Base-by-base conservation (phyloP, 2,888 invertebrate genomes). In the Pristionchus arcanus region DNA sequence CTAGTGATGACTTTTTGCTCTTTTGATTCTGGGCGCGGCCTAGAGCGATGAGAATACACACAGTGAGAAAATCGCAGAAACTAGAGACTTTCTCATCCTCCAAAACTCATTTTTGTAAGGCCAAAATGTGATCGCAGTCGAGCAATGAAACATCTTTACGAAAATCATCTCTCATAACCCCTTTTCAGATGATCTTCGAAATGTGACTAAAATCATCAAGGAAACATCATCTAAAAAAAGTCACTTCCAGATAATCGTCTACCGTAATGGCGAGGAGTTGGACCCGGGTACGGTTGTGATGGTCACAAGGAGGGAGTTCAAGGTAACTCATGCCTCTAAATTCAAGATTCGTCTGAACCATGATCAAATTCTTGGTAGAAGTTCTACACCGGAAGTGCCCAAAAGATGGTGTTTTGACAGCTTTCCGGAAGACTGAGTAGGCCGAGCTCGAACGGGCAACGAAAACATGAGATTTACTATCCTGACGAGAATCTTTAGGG, bases 291-390 rank as follows among this genome's bases (percentile, higher is more conserved):
- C 91, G 25, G 90, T 92, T 19, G 89, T 94, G n/a, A 91, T 90
- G 55, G 93, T 94, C 31, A 94, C 94, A 15, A 89, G 94, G 77
- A 90, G 92, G 42, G 91, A 93, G 68, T 93, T 93, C 90, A 92
- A 92, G 87, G 87, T 88, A 53, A 19, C 34, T 49, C 0, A 49
- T 49, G 42, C 42, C 42, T 49, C 42, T 0, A 7, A 49, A 9
- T 7, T 49, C 0, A 9, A 49, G 0, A 11, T 49, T 49, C 42
- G 9, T 13, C 42, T 49, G 9, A 49, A 7, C 42, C 13, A 49
- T 49, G 42, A 13, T 49, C 42, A 49, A 49, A 49, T 49, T 49
- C 42, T 7, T 7, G 42, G 42, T 9, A 42, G 42, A 42, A 42
- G 28, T n/a, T 31, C 19, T 15, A 5, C 31, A 68, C n/a, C 19